A percentile compares a stretch with the other conserved stretches of the same genome.
These are phyloP conservation scores for Globicephala melas DNA, from an alignment of 2,113 vertebrate genomes.

Conservation along the genomic window DNA sequence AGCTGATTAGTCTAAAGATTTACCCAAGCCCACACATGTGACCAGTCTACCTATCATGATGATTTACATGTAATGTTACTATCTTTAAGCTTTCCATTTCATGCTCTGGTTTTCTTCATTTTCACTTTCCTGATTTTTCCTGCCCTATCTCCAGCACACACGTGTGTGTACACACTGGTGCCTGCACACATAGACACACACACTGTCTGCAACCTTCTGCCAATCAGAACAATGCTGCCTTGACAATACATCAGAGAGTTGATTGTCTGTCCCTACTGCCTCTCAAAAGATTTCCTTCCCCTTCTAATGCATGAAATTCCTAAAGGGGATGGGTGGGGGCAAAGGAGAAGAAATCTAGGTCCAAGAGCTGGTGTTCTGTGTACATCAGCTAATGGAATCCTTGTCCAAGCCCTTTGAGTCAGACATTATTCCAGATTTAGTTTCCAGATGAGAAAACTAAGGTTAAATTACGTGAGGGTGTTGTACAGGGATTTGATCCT, in stretches of 20 bases:
- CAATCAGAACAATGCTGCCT: not conserved
- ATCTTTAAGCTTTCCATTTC: not conserved
- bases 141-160: not conserved
- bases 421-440: not conserved
- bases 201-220: no score
- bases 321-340: no score
- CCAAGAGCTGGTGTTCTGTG: not conserved
- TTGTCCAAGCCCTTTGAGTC: not conserved
- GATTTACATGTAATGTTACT: not conserved
- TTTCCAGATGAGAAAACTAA: not conserved
- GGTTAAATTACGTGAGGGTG: not conserved
- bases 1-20: not conserved
- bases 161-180: not conserved
- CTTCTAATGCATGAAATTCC: not conserved
- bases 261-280: not conserved
- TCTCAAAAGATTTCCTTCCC: not conserved
- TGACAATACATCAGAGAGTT: not conserved
- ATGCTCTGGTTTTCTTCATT: not conserved
- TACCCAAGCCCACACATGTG: not conserved
- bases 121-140: not conserved
- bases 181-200: not conserved
- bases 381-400: not conserved
- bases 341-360: not conserved
- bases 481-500: not conserved
- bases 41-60: not conserved